Evolutionary conservation across 2,797 vertebrate species (phyloP).

Genomic region (Paguma larvata): DNA sequence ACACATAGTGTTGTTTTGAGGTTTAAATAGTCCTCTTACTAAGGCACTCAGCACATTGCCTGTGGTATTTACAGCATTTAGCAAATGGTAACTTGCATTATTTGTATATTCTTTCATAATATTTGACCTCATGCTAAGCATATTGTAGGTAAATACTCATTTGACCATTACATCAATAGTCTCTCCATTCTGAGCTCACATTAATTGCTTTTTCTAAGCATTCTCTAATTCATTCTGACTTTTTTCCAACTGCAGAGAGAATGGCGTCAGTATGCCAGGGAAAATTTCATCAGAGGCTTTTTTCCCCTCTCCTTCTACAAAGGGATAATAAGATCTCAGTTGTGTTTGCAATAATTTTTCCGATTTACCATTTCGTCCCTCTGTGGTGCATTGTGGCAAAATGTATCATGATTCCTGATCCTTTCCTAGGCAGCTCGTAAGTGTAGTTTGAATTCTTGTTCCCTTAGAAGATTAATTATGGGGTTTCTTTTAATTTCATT

Average conservation of each 20-base stretch:
- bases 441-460: not conserved
- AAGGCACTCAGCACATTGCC: not conserved
- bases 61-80: not conserved
- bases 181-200: not conserved
- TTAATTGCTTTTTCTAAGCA: constrained; percentile 1
- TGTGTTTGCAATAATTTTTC: not conserved
- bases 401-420: not conserved
- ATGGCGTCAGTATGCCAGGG: not conserved
- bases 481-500: constrained; percentile 44
- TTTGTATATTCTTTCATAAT: not conserved
- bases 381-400: not conserved
- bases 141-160: not conserved
- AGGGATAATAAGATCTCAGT: not conserved
- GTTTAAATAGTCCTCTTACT: not conserved
- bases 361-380: not conserved
- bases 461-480: not conserved
- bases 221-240: not conserved
- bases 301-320: not conserved
- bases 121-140: not conserved
- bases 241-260: not conserved
- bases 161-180: not conserved
- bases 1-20: not conserved
- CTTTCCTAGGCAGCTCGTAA: not conserved
- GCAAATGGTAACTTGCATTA: not conserved
- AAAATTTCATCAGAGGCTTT: not conserved